Conservation (phyloP, 2,888 invertebrate species). For the Ennomos fuscantarius region DNA sequence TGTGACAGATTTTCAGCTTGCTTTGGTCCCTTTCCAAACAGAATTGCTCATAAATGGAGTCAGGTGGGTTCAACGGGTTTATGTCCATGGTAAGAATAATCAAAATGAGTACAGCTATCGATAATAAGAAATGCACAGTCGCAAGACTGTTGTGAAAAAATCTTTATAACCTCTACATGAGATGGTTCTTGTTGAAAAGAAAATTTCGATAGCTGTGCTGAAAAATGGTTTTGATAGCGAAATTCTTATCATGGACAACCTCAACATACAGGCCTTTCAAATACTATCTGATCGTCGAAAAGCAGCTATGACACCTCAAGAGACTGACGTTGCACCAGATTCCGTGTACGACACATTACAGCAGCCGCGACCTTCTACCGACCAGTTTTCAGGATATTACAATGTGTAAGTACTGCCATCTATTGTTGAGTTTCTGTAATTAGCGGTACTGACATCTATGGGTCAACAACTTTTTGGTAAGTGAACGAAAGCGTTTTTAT, state of each 20-base stretch:
- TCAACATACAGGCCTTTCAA: conserved; percentile 27
- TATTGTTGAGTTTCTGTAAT: conserved; percentile 31
- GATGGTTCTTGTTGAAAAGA: background rate
- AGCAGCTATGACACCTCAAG: conserved; percentile 36
- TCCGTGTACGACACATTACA: conserved; percentile 88
- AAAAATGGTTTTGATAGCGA: background rate
- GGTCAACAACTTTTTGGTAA: background rate
- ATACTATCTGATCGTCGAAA: conserved; percentile 27
- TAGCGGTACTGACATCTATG: conserved; percentile 19
- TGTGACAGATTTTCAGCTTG: conserved; percentile 3
- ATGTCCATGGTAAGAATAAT: conserved; percentile 24
- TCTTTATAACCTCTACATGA: background rate
- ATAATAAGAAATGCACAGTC: no score
- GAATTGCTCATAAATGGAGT: conserved; percentile 14
- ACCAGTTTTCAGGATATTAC: conserved; percentile 93
- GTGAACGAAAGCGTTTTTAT: no score
- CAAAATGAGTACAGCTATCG: conserved; percentile 7
- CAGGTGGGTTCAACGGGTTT: conserved; percentile 22
- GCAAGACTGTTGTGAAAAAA: background rate
- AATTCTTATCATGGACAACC: conserved; percentile 25
- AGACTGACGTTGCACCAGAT: conserved; percentile 38
- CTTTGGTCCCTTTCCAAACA: conserved; percentile 6
- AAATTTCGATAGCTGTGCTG: conserved; percentile 11
- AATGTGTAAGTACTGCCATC: conserved; percentile 88
- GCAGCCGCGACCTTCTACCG: conserved; percentile 95